A percentile compares a stretch with the other conserved stretches of the same genome.
These are phyloP conservation scores for Ctenoplectra terminalis DNA, from an alignment of 1,140 invertebrate genomes.

Conservation along the genomic window DNA sequence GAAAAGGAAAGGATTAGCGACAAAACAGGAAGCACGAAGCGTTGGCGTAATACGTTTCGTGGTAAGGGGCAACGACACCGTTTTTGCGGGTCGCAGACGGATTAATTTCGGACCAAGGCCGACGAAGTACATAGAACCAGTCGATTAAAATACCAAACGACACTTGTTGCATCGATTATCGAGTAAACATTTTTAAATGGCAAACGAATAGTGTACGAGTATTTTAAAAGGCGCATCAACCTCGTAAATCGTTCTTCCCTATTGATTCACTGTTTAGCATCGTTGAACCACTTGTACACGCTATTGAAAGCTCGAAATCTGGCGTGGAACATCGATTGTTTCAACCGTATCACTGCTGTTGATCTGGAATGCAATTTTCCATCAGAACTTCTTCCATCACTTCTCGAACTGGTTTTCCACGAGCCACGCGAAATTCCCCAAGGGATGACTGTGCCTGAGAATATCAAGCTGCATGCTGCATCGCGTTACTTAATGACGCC, in stretches of 20 bases:
- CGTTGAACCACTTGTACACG: not conserved
- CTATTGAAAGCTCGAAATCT: not conserved
- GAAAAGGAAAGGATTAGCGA: not conserved
- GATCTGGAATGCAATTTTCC: slow-evolving; percentile 31
- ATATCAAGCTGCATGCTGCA: not conserved
- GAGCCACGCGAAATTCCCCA: not conserved
- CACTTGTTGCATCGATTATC: slow-evolving; percentile 43
- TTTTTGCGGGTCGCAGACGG: not conserved
- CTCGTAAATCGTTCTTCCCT: not conserved
- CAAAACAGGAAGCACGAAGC: not conserved
- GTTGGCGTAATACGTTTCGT: not conserved
- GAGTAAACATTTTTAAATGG: slow-evolving; percentile 32
- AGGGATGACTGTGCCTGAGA: not conserved
- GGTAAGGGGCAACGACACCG: not conserved
- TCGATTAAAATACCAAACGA: slow-evolving; percentile 28
- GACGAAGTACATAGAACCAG: not conserved
- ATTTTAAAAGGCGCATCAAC: not conserved
- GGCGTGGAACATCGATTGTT: not conserved
- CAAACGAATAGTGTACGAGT: not conserved
- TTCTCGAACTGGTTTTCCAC: not conserved
- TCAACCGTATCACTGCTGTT: not conserved
- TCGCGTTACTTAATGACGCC: slow-evolving; percentile 8
- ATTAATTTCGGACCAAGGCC: slow-evolving; percentile 5
- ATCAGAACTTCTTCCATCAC: not conserved
- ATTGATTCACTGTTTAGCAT: not conserved